A percentile compares a stretch with the other conserved stretches of the same genome.
These are phyloP conservation scores for Apostichopus parvimensis DNA, from an alignment of 35 echinoderm and acorn worm species.

Conservation along the genomic window DNA sequence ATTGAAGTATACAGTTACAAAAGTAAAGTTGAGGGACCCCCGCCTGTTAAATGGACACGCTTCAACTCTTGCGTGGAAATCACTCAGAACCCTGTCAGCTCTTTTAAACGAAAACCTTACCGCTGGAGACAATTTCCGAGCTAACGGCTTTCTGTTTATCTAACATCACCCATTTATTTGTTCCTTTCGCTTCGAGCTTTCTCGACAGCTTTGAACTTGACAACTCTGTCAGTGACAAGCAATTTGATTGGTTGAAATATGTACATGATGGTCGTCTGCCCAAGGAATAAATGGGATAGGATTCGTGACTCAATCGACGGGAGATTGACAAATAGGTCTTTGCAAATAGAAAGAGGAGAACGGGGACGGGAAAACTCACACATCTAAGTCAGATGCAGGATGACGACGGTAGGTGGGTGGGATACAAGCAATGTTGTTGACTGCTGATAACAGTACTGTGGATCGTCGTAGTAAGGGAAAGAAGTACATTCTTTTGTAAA, in stretches of 20 bases:
- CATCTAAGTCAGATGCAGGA: not conserved
- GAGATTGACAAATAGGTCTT: slow-evolving; percentile 2
- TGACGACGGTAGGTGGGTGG: not conserved
- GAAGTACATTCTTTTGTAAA: too few relatives aligned
- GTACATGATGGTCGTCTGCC: slow-evolving; percentile 26
- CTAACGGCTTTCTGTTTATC: slow-evolving; percentile 45
- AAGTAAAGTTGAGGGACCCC: slow-evolving; percentile 39
- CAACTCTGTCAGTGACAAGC: slow-evolving; percentile 40
- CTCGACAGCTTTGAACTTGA: slow-evolving; percentile 36
- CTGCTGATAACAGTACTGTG: not conserved
- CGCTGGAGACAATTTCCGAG: slow-evolving; percentile 35
- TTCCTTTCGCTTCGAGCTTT: slow-evolving; percentile 25
- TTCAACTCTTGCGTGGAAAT: slow-evolving; percentile 38
- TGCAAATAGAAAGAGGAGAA: too few relatives aligned
- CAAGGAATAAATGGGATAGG: not conserved
- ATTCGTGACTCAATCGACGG: slow-evolving; percentile 13
- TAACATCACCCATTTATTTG: slow-evolving; percentile 42
- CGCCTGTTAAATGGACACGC: slow-evolving; percentile 40
- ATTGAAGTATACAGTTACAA: slow-evolving; percentile 38
- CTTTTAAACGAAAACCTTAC: not conserved
- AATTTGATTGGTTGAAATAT: slow-evolving; percentile 35
- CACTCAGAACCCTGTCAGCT: slow-evolving; percentile 38
- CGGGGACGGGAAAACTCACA: too few relatives aligned
- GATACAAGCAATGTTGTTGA: not conserved
- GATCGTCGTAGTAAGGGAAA: too few relatives aligned